Conservation (phyloP, 2,113 vertebrate species). For the Solea senegalensis region DNA sequence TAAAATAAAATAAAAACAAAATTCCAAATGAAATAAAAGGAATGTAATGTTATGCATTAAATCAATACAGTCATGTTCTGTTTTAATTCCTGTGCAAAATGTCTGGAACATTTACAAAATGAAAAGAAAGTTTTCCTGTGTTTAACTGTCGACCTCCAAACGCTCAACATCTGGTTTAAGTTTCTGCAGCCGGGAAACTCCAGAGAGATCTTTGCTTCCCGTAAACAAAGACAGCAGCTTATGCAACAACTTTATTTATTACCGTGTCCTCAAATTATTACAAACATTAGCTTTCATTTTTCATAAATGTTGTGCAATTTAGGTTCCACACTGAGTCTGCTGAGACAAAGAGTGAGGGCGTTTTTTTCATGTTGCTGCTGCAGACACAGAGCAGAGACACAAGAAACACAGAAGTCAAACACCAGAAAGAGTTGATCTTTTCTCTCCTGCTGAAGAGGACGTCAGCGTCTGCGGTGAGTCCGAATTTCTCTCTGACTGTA, state of each 20-base stretch:
- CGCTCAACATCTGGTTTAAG: constrained; percentile 63
- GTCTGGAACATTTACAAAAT: background rate
- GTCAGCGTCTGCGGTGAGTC: constrained; percentile 44
- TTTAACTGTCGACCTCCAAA: constrained; percentile 20
- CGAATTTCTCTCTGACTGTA: background rate
- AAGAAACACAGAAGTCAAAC: background rate
- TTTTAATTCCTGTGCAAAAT: constrained; percentile 25
- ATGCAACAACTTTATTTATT: constrained; percentile 14
- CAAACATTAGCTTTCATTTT: background rate
- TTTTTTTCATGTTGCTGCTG: constrained; percentile 14
- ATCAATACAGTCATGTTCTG: too few relatives aligned
- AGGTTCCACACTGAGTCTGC: background rate
- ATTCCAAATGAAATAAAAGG: background rate
- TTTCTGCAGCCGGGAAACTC: constrained; percentile 55
- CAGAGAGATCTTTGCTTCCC: constrained; percentile 41
- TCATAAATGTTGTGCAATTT: background rate
- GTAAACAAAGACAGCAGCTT: constrained; percentile 29
- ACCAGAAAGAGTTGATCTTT: too few relatives aligned
- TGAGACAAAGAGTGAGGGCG: background rate
- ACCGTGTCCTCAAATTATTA: background rate
- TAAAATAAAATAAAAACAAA: too few relatives aligned
- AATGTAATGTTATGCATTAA: too few relatives aligned
- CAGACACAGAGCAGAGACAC: background rate
- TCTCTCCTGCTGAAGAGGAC: constrained; percentile 21
- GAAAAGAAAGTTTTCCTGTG: background rate